These are phyloP conservation scores for Rhea pennata DNA, from an alignment of 2,113 vertebrate genomes.

Conservation along the genomic window DNA sequence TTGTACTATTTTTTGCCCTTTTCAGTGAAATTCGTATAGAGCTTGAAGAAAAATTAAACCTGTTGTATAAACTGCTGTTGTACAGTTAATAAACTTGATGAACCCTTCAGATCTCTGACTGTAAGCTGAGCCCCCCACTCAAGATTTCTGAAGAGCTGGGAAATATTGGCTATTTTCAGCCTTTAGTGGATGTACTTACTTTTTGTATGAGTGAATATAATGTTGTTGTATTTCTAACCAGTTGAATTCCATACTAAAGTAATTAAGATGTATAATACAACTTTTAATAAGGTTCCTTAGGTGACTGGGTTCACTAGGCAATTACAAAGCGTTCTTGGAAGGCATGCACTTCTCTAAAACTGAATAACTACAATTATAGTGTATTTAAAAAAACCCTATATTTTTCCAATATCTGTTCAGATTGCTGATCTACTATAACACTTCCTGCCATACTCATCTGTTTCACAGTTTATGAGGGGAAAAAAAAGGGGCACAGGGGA, in stretches of 20 bases:
- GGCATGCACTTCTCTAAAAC: neutral
- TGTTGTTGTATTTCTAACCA: neutral
- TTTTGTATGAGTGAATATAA: neutral
- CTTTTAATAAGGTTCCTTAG: neutral
- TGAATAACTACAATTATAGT: rapidly evolving
- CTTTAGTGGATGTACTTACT: neutral
- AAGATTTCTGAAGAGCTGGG: neutral
- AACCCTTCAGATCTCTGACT: neutral
- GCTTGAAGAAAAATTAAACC: neutral
- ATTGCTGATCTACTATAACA: neutral
- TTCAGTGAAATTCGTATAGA: neutral
- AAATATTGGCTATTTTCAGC: neutral
- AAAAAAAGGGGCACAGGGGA: neutral
- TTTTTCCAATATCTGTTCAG: neutral
- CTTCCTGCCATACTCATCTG: neutral
- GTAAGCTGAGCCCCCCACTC: neutral
- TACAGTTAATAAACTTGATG: neutral
- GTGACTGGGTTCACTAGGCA: neutral
- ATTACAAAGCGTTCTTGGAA: neutral
- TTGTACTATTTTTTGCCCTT: neutral
- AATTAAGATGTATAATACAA: neutral
- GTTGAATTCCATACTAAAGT: neutral
- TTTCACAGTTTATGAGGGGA: neutral
- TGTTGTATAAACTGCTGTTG: neutral
- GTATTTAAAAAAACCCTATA: neutral